Base-by-base conservation (phyloP, 2,113 vertebrate genomes). In the Phainopepla nitens region DNA sequence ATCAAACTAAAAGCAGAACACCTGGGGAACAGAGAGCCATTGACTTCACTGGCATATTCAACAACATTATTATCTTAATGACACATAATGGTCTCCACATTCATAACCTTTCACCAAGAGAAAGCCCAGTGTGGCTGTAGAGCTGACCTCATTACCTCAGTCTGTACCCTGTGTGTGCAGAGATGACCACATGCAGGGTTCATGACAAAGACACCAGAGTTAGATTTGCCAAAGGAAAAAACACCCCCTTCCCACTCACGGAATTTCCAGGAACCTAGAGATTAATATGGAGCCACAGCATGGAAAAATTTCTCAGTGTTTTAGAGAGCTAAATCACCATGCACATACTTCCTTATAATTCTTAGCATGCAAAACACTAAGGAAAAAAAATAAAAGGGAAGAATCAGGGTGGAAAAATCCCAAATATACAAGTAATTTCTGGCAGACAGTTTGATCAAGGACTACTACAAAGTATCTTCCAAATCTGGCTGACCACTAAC, bases 11-110 rank as follows among this genome's bases (percentile, higher is more conserved):
- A 93, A 69, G 41, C 79, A 82, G 69, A 87, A 51, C 58, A 83
- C 64, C 66, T 76, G 70, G 68, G 72, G 76, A 93, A 85, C 23
- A 72, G 5, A 82, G 31, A 88, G 65, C 19, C 50, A 78, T 28
- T 91, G 72, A 73, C 61, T 94, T 76, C 3, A 5, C n/a, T 87
- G 64, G 57, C 56, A 47, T 41, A 82, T 25, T 85, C 89, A 85
- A 70, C 92, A 89, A 54, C 27, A 22, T 92, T 61, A 95, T 95
- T 94, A 93, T 62, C 92, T 73, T 96, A 96, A 97, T 95, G 73
- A 80, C 79, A 68, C 39, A 35, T 93, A 96, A 95, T 82, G 91
- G 91, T 49, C 44, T 87, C 82, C 87, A 84, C 60, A 93, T 39
- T 84, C 84, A 78, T 45, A 90, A 77, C 41, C 72, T 92, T 73